Conservation (phyloP, 2,888 invertebrate genomes). For the Peribatodes rhomboidaria region DNA sequence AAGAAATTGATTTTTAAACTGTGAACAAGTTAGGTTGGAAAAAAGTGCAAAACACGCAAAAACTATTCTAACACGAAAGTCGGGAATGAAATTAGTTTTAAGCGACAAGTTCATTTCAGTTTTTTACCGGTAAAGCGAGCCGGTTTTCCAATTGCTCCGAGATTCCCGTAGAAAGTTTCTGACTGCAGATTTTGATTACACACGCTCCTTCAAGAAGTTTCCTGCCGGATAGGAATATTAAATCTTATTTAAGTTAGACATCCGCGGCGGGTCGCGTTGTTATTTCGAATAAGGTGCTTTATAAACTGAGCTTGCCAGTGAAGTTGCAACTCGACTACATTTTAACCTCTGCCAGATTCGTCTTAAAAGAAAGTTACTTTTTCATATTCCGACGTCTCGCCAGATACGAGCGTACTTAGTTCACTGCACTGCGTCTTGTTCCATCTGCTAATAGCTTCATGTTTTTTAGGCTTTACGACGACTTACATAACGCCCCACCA, state of each 20-base stretch:
- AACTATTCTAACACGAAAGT: slow-evolving; percentile 82
- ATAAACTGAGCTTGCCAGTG: slow-evolving; percentile 69
- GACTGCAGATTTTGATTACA: slow-evolving; percentile 86
- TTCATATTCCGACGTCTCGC: slow-evolving; percentile 55
- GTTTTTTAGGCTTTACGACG: slow-evolving; percentile 51
- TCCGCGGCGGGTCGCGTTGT: slow-evolving; percentile 80
- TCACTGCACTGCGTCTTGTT: slow-evolving; percentile 54
- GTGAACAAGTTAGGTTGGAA: slow-evolving; percentile 73
- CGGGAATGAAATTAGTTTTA: slow-evolving; percentile 84
- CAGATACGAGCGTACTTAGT: slow-evolving; percentile 53
- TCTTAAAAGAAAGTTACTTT: slow-evolving; percentile 59
- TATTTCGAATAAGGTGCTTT: slow-evolving; percentile 84
- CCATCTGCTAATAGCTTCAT: slow-evolving; percentile 60
- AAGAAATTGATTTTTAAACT: slow-evolving; percentile 84
- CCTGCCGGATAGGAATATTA: slow-evolving; percentile 84
- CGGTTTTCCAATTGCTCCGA: slow-evolving; percentile 78
- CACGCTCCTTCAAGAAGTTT: slow-evolving; percentile 83
- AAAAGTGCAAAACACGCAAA: slow-evolving; percentile 73
- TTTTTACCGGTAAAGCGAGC: slow-evolving; percentile 71
- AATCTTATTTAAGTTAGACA: slow-evolving; percentile 86
- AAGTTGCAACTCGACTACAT: slow-evolving; percentile 65
- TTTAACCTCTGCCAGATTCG: slow-evolving; percentile 67
- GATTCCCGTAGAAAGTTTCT: slow-evolving; percentile 79
- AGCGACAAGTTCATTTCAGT: slow-evolving; percentile 85
- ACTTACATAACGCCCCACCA: slow-evolving; percentile 45